Evolutionary conservation across 2,113 vertebrate species (phyloP), one percentile per base, ranked within the genome.

Genomic region (Clupea harengus): DNA sequence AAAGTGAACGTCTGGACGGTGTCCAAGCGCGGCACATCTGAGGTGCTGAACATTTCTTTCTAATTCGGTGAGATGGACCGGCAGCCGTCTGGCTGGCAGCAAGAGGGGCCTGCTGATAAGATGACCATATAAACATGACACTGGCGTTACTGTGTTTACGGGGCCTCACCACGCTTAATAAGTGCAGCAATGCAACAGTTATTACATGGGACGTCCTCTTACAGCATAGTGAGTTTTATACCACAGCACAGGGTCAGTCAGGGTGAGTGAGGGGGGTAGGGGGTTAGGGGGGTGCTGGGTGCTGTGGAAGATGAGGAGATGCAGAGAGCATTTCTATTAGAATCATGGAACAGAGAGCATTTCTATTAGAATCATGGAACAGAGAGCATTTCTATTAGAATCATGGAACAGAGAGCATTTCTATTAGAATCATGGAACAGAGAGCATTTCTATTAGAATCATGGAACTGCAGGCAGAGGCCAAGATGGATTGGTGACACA

Each of bases 41-140:
- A 75, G 13, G 72, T 45, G 52, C 72, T 82, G 85, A 88, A 89
- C 88, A 85, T 85, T 89, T 72, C 75, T 85, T 88, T 90, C 85
- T 84, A 50, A 85, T 87, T 83, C 81, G 49, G 46, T 60, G 45
- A 13, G 84, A 82, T 39, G 67, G 46, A 22, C 84, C 86, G 54
- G 75, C 85, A 85, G 82, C 49, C 10, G 15, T 39, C 15, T 13
- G 72, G 72, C 64, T 3, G 80, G 81, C 81, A 47, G 13, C 83
- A 82, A 83, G 44, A 18, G 84, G 83, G 67, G 28, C 4, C 72
- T 3, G 32, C 64, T 28, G 83, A 87, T 88, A 85, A 89, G 83
- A 88, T 86, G 89, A 78, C 85, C 47, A 86, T 85, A 85, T 87
- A 85, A 89, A 88, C 82, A 86, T 83, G 39, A 17, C 25, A 44